Conservation (phyloP, 2,888 invertebrate species). For the Papilio elwesi region DNA sequence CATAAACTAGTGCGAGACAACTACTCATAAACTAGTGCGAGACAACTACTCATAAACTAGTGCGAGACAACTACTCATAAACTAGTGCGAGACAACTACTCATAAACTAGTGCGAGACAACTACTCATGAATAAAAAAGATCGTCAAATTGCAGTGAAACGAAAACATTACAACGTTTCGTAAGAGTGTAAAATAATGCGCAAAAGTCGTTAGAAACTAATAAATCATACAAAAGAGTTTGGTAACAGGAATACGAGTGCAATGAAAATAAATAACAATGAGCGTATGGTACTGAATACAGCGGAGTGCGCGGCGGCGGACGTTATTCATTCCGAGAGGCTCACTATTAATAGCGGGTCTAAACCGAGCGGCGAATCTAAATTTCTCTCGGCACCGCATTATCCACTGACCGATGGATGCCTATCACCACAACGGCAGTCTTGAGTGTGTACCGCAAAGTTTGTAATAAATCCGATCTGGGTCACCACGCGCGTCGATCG, state of each 20-base stretch:
- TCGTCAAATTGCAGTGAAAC: not conserved
- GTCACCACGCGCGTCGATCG: slow-evolving; percentile 55
- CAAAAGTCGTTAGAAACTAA: not conserved
- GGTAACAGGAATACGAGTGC: slow-evolving; percentile 1
- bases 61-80: too few relatives aligned
- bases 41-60: too few relatives aligned
- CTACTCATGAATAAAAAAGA: not conserved
- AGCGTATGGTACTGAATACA: slow-evolving; percentile 19
- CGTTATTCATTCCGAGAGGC: slow-evolving; percentile 30
- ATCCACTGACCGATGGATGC: slow-evolving; percentile 37
- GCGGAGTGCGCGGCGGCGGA: slow-evolving; percentile 13
- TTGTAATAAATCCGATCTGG: slow-evolving; percentile 58
- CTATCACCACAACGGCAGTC: slow-evolving; percentile 45
- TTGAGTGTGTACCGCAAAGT: slow-evolving; percentile 47
- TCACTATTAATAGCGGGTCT: slow-evolving; percentile 34
- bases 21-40: too few relatives aligned
- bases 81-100: too few relatives aligned
- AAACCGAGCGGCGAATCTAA: slow-evolving; percentile 35
- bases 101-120: too few relatives aligned
- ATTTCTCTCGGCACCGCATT: slow-evolving; percentile 39
- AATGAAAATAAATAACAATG: slow-evolving; percentile 36
- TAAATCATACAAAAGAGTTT: slow-evolving; percentile 9
- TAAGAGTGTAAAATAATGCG: not conserved
- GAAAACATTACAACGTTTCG: not conserved
- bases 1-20: too few relatives aligned